Evolutionary conservation across 2,888 invertebrate genomes (phyloP).

Genomic region (Punctoribates punctum): DNA sequence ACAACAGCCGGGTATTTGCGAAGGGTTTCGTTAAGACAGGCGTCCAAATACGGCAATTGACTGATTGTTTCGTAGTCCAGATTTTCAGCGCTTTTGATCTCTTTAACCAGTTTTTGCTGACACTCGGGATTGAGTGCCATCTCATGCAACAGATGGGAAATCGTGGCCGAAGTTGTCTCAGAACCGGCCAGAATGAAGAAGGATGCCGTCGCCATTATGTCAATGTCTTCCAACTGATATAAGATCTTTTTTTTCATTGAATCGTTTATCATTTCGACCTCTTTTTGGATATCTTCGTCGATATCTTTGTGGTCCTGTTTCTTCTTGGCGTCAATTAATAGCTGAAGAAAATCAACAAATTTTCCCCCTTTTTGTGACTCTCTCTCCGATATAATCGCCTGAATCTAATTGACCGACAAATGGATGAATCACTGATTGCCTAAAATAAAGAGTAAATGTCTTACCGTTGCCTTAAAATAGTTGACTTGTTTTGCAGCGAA

Average conservation of each 20-base stretch:
- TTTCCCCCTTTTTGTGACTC: not conserved
- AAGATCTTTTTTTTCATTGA: not conserved
- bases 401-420: not conserved
- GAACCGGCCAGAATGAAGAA: slow-evolving; percentile 18
- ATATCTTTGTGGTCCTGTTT: not conserved
- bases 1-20: not conserved
- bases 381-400: not conserved
- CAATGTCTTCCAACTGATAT: not conserved
- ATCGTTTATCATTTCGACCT: not conserved
- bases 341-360: not conserved
- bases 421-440: not conserved
- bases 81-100: not conserved
- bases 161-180: not conserved
- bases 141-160: not conserved
- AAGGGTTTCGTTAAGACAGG: slow-evolving; percentile 31
- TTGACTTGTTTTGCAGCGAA: not conserved
- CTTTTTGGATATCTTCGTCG: not conserved
- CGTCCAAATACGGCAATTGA: slow-evolving; percentile 30
- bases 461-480: not conserved
- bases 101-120: not conserved
- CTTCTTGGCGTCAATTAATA: not conserved
- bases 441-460: not conserved
- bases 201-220: slow-evolving; percentile 3
- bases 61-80: slow-evolving; percentile 41
- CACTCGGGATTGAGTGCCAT: not conserved